phyloP scores from a whole-genome alignment of 1,140 invertebrate species.

The Drosophila busckii region DNA sequence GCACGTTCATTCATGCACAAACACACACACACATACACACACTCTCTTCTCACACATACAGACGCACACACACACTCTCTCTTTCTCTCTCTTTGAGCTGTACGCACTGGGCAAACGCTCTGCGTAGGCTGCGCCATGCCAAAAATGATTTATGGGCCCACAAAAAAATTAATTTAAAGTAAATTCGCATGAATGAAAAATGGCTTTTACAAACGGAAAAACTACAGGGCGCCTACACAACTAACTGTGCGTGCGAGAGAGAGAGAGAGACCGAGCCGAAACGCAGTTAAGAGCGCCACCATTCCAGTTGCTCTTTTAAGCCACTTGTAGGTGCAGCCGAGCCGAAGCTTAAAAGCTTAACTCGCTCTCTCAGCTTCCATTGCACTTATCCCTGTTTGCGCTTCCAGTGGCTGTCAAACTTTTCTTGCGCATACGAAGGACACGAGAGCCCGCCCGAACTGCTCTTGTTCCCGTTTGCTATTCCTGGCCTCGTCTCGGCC shows the following conservation, averaged over 20 bases:
- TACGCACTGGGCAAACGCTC: conserved; percentile 19
- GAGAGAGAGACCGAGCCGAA: background rate
- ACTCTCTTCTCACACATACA: background rate
- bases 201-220: conserved; percentile 72
- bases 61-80: background rate
- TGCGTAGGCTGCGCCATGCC: conserved; percentile 61
- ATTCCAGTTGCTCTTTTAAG: conserved; percentile 19
- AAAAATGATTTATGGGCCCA: conserved; percentile 76
- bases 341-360: conserved; percentile 49
- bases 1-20: conserved; percentile 60
- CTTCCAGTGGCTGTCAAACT: conserved; percentile 66
- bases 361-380: conserved; percentile 44
- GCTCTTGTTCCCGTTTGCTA: conserved; percentile 10
- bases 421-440: conserved; percentile 42
- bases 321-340: conserved; percentile 55
- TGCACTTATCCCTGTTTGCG: conserved; percentile 65
- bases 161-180: conserved; percentile 78
- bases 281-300: background rate
- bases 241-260: conserved; percentile 12
- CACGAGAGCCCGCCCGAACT: conserved; percentile 24
- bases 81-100: too few species aligned
- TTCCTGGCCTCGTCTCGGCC: conserved; percentile 1
- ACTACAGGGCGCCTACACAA: conserved; percentile 55
- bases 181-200: conserved; percentile 79
- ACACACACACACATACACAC: conserved; percentile 15